These are phyloP conservation scores for Cyprinodon variegatus DNA, from an alignment of 2,113 vertebrate genomes.

Conservation along the genomic window DNA sequence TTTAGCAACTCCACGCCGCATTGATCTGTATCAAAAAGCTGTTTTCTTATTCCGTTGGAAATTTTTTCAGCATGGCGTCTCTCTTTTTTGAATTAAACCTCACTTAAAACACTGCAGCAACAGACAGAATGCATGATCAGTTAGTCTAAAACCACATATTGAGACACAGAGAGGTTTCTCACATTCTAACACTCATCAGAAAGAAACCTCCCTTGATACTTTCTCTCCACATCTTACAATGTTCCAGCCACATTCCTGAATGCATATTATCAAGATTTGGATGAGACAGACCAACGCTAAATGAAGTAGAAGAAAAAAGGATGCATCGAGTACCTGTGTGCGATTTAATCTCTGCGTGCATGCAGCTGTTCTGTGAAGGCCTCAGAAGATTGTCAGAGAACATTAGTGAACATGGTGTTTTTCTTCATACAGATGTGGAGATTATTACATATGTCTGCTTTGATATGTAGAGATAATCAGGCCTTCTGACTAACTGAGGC, in stretches of 20 bases:
- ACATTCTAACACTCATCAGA: background rate
- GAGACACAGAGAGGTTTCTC: background rate
- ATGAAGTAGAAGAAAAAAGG: background rate
- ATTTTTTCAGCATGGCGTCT: background rate
- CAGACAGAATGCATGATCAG: background rate
- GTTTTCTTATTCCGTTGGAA: background rate
- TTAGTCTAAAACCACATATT: background rate
- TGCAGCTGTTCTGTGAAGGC: background rate
- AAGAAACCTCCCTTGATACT: too few relatives aligned
- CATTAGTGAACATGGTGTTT: slow-evolving; percentile 4
- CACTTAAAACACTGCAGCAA: slow-evolving; percentile 4
- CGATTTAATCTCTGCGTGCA: background rate
- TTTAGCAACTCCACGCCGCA: background rate
- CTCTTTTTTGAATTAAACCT: slow-evolving; percentile 1
- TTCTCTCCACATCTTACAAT: too few relatives aligned
- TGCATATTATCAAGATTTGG: background rate
- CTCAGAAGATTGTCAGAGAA: background rate
- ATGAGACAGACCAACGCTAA: background rate
- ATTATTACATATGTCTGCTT: slow-evolving; percentile 39
- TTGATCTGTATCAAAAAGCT: background rate
- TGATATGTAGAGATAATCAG: slow-evolving; percentile 40
- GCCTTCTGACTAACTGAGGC: slow-evolving; percentile 37
- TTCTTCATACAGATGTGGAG: slow-evolving; percentile 17
- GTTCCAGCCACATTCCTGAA: background rate
- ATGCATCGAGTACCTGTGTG: background rate